These are phyloP conservation scores for Dendropsophus ebraccatus DNA, from an alignment of 2,113 vertebrate species.

Conservation along the genomic window DNA sequence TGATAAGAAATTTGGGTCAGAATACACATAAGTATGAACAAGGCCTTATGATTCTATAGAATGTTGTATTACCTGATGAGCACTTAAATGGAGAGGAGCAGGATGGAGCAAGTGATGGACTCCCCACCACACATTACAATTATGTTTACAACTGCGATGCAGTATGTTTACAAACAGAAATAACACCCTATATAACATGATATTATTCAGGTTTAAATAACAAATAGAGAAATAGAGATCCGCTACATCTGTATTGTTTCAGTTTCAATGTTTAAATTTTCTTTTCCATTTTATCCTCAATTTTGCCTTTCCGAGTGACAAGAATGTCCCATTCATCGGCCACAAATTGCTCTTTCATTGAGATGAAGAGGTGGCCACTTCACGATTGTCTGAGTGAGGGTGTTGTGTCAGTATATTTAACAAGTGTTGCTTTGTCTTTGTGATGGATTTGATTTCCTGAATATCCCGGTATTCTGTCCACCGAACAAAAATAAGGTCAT, in stretches of 20 bases:
- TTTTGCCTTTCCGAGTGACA: constrained; percentile 59
- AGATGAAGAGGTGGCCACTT: constrained; percentile 63
- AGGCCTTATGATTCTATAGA: too few species aligned
- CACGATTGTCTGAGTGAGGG: constrained; percentile 61
- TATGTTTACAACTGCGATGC: too few species aligned
- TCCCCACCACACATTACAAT: too few species aligned
- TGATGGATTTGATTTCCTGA: constrained; percentile 58
- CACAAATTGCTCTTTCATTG: constrained; percentile 65
- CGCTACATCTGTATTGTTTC: neutral
- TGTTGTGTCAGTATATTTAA: constrained; percentile 66
- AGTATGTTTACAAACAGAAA: too few species aligned
- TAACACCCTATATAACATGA: too few species aligned
- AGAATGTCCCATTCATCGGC: constrained; percentile 65
- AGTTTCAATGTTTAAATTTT: neutral
- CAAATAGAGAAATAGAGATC: neutral
- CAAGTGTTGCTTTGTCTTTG: constrained; percentile 67
- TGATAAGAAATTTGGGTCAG: too few species aligned
- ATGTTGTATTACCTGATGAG: too few species aligned
- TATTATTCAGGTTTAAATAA: too few species aligned
- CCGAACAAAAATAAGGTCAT: constrained; percentile 67
- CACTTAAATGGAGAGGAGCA: too few species aligned
- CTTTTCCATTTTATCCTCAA: constrained; percentile 2
- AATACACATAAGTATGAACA: too few species aligned
- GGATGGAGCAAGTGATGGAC: too few species aligned
- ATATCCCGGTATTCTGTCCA: constrained; percentile 17